phyloP scores from a whole-genome alignment of 30 jellyfish, hydroid and myxozoan genomes.

The Nemopilema nomurai region DNA sequence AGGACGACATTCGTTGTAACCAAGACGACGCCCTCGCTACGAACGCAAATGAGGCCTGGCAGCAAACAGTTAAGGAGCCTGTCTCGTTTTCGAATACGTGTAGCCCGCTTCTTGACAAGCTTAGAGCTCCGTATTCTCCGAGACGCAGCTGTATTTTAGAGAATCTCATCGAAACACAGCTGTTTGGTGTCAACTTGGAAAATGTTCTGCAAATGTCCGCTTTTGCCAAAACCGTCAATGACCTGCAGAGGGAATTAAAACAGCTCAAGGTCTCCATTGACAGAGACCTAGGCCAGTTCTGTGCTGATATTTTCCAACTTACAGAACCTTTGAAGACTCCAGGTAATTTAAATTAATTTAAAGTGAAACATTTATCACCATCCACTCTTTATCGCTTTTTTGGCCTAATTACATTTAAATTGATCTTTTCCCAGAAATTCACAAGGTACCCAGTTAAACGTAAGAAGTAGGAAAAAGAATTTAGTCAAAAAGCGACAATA shows the following conservation, averaged over 20 bases:
- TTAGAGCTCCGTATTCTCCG: constrained; percentile 35
- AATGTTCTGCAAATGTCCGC: not conserved
- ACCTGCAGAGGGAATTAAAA: constrained; percentile 15
- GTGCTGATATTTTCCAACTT: not conserved
- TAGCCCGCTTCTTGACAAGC: constrained; percentile 30
- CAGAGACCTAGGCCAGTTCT: constrained; percentile 12
- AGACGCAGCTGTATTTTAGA: constrained; percentile 24
- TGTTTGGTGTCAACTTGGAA: constrained; percentile 12
- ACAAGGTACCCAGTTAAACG: too few species aligned
- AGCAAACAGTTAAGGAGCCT: not conserved
- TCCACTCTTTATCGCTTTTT: not conserved
- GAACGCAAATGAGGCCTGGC: not conserved
- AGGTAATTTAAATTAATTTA: constrained; percentile 6
- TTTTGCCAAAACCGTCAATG: constrained; percentile 11
- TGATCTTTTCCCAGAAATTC: too few species aligned
- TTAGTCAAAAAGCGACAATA: too few species aligned
- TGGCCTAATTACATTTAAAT: not conserved
- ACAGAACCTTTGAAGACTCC: not conserved
- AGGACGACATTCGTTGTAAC: constrained; percentile 11
- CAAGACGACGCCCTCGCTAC: not conserved
- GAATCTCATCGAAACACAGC: constrained; percentile 13
- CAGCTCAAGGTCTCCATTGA: not conserved
- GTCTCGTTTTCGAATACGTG: constrained; percentile 1
- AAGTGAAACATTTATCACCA: not conserved
- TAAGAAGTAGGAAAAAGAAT: too few species aligned